These are phyloP conservation scores for Danaus chrysippus DNA, from an alignment of 2,888 invertebrate species.

Conservation along the genomic window DNA sequence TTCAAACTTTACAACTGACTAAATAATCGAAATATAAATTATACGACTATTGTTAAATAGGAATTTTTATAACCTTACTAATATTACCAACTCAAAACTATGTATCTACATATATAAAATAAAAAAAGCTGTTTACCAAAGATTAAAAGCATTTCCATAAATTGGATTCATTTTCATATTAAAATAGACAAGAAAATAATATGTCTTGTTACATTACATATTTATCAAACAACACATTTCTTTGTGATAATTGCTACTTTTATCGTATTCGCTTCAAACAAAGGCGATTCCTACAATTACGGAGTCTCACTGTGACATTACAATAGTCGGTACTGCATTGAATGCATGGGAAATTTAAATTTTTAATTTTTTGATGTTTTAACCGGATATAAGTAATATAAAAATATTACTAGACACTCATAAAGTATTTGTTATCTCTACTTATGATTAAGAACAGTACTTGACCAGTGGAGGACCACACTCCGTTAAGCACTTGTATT, in stretches of 20 bases:
- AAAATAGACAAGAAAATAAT: slow-evolving; percentile 36
- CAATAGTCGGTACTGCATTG: neutral
- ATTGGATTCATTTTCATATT: slow-evolving; percentile 41
- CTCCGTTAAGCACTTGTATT: neutral
- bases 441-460: slow-evolving; percentile 1
- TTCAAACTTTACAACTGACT: slow-evolving; percentile 11
- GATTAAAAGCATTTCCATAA: slow-evolving; percentile 25
- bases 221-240: slow-evolving; percentile 20
- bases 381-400: no score
- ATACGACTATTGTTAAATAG: no score
- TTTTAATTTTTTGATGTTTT: no score
- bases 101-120: no score
- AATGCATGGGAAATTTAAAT: neutral
- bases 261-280: slow-evolving; percentile 4
- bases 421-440: neutral
- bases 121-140: no score
- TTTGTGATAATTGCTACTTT: slow-evolving; percentile 19
- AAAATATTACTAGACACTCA: neutral
- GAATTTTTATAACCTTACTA: no score
- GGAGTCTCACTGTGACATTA: neutral
- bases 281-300: neutral
- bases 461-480: slow-evolving; percentile 5
- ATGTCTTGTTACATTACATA: slow-evolving; percentile 11
- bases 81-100: no score
- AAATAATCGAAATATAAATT: neutral